Evolutionary conservation across 2,113 vertebrate species (phyloP).

Genomic region (Corapipo altera): DNA sequence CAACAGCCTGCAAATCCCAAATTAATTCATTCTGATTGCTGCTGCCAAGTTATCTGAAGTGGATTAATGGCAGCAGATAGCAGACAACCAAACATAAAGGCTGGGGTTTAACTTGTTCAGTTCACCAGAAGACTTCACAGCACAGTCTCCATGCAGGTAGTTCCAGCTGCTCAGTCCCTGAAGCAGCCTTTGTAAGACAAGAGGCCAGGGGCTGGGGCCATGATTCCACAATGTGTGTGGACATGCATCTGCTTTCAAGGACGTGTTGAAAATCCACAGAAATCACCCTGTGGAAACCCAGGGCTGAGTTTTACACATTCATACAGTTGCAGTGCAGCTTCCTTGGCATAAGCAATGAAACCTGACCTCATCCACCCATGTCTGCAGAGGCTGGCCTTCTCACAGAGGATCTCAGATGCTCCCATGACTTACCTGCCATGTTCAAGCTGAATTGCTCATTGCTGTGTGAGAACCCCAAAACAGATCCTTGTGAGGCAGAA

Average conservation of each 20-base stretch:
- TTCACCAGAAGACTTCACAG: neutral
- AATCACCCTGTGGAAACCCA: neutral
- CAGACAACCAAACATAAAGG: fast-evolving
- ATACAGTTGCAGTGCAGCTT: fast-evolving
- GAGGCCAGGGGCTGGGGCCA: no score
- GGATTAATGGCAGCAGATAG: neutral
- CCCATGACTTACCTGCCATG: fast-evolving
- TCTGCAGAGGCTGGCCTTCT: neutral
- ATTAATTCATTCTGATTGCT: neutral
- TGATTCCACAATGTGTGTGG: fast-evolving
- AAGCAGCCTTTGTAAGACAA: neutral
- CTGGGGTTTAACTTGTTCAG: fast-evolving
- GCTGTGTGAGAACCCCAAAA: fast-evolving
- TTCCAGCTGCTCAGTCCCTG: neutral
- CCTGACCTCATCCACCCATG: fast-evolving
- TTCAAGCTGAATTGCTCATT: neutral
- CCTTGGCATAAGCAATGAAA: neutral
- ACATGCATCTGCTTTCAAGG: fast-evolving
- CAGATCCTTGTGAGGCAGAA: neutral
- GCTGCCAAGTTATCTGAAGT: conserved; percentile 3
- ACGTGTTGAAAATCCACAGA: neutral
- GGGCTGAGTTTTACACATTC: neutral
- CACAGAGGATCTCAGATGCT: neutral
- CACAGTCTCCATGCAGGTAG: neutral
- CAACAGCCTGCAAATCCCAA: neutral